Evolutionary conservation across 2,113 vertebrate genomes (phyloP).

Genomic region (Emydocephalus ijimae): DNA sequence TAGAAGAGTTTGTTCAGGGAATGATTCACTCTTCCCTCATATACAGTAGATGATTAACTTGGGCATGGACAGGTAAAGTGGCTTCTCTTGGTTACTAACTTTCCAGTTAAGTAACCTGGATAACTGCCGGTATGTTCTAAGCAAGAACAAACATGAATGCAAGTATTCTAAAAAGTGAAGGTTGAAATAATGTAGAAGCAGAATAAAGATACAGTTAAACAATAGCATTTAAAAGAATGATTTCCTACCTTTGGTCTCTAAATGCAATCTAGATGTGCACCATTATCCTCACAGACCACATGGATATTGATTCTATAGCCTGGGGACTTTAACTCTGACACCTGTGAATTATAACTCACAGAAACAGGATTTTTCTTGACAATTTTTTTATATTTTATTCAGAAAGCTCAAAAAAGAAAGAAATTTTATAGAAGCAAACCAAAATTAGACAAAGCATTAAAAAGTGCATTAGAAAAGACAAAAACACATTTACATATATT

Average conservation of each 20-base stretch:
- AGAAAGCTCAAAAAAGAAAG: too few relatives aligned
- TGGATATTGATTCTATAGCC: not conserved
- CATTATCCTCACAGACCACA: not conserved
- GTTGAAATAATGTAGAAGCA: not conserved
- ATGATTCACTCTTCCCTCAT: not conserved
- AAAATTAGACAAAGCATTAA: too few relatives aligned
- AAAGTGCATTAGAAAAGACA: too few relatives aligned
- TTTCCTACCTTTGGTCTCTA: not conserved
- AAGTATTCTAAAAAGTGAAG: not conserved
- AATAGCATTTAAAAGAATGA: not conserved
- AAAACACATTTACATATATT: too few relatives aligned
- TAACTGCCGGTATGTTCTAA: not conserved
- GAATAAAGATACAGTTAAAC: not conserved
- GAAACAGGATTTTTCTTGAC: not conserved
- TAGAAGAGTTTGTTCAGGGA: not conserved
- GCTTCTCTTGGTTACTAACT: not conserved
- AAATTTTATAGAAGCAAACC: too few relatives aligned
- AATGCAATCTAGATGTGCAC: not conserved
- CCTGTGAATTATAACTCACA: not conserved
- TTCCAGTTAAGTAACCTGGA: not conserved
- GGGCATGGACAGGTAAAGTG: not conserved
- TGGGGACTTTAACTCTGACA: not conserved
- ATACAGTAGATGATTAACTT: not conserved
- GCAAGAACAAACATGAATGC: not conserved
- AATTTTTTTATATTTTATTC: too few relatives aligned